A percentile compares a stretch with the other conserved stretches of the same genome.
Evolutionary conservation across 2,113 vertebrate genomes (phyloP).

Genomic region (Catharus bicknelli): DNA sequence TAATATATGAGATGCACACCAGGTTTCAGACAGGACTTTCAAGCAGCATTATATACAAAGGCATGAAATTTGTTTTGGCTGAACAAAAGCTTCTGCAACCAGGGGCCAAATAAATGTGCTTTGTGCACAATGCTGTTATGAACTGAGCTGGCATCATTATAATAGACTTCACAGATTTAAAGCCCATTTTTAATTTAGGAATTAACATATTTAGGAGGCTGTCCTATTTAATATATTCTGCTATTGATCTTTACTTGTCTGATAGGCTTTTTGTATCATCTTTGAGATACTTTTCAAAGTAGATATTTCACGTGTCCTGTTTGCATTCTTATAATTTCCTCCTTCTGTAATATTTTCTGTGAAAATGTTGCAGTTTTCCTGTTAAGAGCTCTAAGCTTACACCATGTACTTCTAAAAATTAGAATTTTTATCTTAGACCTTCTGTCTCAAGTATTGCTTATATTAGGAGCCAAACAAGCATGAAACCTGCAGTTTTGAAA

Average conservation of each 20-base stretch:
- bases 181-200: background rate
- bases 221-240: background rate
- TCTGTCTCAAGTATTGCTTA: background rate
- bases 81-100: slow-evolving; percentile 2
- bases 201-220: background rate
- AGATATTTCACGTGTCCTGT: background rate
- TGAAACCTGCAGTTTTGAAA: slow-evolving; percentile 14
- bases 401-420: background rate
- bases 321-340: background rate
- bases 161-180: background rate
- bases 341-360: background rate
- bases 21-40: background rate
- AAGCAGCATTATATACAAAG: background rate
- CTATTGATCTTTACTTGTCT: background rate
- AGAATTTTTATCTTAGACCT: background rate
- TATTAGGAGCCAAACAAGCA: background rate
- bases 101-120: background rate
- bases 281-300: slow-evolving; percentile 3
- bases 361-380: background rate
- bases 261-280: background rate
- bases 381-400: background rate
- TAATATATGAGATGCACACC: background rate
- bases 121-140: background rate
- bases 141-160: background rate
- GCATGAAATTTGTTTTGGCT: slow-evolving; percentile 5